Conservation (phyloP, 92 coral and sea anemone genomes). For the Umimayanthus chanpuru region DNA sequence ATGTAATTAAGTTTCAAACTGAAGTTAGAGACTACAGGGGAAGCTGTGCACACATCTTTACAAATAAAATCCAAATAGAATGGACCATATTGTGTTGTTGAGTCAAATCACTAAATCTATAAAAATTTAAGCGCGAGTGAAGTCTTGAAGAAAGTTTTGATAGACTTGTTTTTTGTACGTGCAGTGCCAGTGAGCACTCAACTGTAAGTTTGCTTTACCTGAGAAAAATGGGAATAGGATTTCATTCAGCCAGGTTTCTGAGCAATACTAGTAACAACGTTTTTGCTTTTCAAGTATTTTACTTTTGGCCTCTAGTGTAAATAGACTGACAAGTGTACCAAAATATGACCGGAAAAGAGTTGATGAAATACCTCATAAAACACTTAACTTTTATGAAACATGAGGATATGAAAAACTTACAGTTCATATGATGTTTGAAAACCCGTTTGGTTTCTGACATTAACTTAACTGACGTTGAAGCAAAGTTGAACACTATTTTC, state of each 20-base stretch:
- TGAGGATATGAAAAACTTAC: background rate
- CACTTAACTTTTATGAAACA: slow-evolving; percentile 29
- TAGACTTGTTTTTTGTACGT: background rate
- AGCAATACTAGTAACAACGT: background rate
- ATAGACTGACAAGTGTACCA: background rate
- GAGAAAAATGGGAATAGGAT: background rate
- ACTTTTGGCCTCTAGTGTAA: background rate
- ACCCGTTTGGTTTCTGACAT: background rate
- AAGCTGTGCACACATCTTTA: slow-evolving; percentile 44
- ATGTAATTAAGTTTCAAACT: slow-evolving; percentile 42
- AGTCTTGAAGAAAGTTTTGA: background rate
- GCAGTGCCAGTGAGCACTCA: background rate
- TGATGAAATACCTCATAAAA: slow-evolving; percentile 44
- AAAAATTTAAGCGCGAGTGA: slow-evolving; percentile 27
- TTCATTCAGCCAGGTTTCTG: background rate
- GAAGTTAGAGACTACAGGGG: slow-evolving; percentile 25
- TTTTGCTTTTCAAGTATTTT: slow-evolving; percentile 3
- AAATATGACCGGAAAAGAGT: slow-evolving; percentile 37
- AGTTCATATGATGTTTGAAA: slow-evolving; percentile 5
- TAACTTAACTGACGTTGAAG: background rate
- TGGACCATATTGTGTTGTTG: slow-evolving; percentile 35
- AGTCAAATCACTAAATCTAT: slow-evolving; percentile 26
- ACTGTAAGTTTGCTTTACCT: background rate
- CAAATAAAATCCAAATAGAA: slow-evolving; percentile 39
- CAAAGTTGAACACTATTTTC: background rate